Conservation (phyloP, 1,140 invertebrate species). For the Lethocerus indicus region DNA sequence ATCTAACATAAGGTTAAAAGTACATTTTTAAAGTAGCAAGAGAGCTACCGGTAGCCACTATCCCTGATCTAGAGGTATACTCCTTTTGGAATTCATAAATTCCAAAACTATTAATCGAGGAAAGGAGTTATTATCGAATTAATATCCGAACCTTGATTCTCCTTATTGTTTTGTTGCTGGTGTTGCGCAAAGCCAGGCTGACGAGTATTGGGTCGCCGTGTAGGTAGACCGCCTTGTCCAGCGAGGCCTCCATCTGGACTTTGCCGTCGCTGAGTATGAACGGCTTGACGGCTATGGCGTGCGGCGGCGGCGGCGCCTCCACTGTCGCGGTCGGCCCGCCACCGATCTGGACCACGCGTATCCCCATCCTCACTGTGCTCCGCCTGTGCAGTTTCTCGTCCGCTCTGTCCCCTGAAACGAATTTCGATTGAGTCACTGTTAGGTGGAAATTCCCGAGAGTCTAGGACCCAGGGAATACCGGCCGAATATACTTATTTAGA, state of each 20-base stretch:
- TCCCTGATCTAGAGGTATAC: too few relatives aligned
- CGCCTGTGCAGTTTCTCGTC: slow-evolving; percentile 60
- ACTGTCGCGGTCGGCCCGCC: background rate
- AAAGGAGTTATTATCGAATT: too few relatives aligned
- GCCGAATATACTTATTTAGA: too few relatives aligned
- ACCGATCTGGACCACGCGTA: slow-evolving; percentile 46
- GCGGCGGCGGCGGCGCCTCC: slow-evolving; percentile 20
- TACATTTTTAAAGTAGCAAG: too few relatives aligned
- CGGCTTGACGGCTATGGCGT: slow-evolving; percentile 35
- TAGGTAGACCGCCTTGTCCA: slow-evolving; percentile 84
- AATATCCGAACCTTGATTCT: slow-evolving; percentile 85
- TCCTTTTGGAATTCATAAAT: too few relatives aligned
- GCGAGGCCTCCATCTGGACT: slow-evolving; percentile 65
- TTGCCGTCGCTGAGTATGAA: slow-evolving; percentile 43
- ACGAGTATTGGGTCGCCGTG: slow-evolving; percentile 86
- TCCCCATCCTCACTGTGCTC: slow-evolving; percentile 65
- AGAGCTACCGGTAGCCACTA: too few relatives aligned
- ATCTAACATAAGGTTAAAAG: too few relatives aligned
- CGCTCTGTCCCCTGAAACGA: slow-evolving; percentile 52
- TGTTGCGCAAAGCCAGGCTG: slow-evolving; percentile 77
- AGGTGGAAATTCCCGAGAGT: too few relatives aligned
- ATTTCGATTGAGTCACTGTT: too few relatives aligned
- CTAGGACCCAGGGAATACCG: too few relatives aligned
- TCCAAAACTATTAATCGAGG: too few relatives aligned
- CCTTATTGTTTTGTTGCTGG: slow-evolving; percentile 86